Conservation (phyloP, 2,888 invertebrate genomes). For the Plemyria rubiginata region DNA sequence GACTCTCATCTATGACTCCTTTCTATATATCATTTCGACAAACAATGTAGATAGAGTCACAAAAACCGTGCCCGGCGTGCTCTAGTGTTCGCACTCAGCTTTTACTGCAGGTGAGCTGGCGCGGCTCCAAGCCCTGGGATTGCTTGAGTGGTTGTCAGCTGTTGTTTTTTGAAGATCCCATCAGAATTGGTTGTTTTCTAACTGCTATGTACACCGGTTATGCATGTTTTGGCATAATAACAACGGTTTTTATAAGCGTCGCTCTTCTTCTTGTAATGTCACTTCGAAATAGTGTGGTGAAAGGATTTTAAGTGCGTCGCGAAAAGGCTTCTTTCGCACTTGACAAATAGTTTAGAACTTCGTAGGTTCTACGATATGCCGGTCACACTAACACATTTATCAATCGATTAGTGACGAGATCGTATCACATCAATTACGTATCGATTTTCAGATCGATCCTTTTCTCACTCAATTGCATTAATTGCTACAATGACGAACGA, state of each 20-base stretch:
- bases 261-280: no score
- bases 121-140: constrained; percentile 29
- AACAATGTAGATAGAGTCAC: not conserved
- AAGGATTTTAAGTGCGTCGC: no score
- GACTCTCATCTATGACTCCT: no score
- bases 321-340: no score
- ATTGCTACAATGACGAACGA: not conserved
- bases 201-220: not conserved
- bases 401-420: constrained; percentile 2
- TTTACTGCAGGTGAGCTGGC: constrained; percentile 34
- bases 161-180: constrained; percentile 24
- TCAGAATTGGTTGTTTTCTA: not conserved
- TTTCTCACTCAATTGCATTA: constrained; percentile 7
- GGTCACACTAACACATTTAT: not conserved
- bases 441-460: not conserved
- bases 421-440: not conserved
- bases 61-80: not conserved
- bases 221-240: no score
- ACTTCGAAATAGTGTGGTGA: no score
- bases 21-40: no score
- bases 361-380: not conserved
- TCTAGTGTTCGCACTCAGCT: constrained; percentile 20
- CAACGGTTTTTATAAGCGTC: no score
- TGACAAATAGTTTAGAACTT: no score
- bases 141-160: constrained; percentile 18